These are phyloP conservation scores for Hypomecis punctinalis DNA, from an alignment of 2,888 invertebrate genomes.

Conservation along the genomic window DNA sequence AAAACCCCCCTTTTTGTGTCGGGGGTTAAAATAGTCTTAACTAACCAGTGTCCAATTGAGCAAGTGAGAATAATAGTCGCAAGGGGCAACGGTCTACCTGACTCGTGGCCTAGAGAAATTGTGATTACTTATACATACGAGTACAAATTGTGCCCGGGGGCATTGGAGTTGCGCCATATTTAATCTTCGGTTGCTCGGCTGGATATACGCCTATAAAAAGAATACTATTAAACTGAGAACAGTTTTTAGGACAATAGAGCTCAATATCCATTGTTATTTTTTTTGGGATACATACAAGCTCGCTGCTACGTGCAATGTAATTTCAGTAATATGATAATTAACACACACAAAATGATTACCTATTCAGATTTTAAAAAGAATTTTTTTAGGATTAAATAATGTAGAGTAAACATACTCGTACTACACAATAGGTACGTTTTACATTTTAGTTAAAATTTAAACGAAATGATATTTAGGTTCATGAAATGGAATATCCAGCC, in stretches of 20 bases:
- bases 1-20: background rate
- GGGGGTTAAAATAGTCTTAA: background rate
- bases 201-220: slow-evolving; percentile 20
- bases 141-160: slow-evolving; percentile 20
- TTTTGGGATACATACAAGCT: no score
- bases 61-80: slow-evolving; percentile 12
- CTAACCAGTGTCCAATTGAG: slow-evolving; percentile 4
- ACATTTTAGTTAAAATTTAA: no score
- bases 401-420: no score
- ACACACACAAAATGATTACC: no score
- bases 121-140: slow-evolving; percentile 22
- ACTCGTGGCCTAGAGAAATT: slow-evolving; percentile 23
- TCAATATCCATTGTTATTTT: no score
- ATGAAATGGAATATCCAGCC: no score
- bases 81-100: slow-evolving; percentile 14
- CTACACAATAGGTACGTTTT: no score
- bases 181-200: slow-evolving; percentile 19
- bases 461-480: no score
- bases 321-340: no score
- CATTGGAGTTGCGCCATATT: slow-evolving; percentile 27
- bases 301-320: no score
- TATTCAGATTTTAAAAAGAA: no score
- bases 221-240: slow-evolving; percentile 14
- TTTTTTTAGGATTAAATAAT: no score
- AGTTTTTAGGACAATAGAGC: background rate